These are phyloP conservation scores for Pemphigus obesinymphae DNA, from an alignment of 1,140 invertebrate species.

Conservation along the genomic window DNA sequence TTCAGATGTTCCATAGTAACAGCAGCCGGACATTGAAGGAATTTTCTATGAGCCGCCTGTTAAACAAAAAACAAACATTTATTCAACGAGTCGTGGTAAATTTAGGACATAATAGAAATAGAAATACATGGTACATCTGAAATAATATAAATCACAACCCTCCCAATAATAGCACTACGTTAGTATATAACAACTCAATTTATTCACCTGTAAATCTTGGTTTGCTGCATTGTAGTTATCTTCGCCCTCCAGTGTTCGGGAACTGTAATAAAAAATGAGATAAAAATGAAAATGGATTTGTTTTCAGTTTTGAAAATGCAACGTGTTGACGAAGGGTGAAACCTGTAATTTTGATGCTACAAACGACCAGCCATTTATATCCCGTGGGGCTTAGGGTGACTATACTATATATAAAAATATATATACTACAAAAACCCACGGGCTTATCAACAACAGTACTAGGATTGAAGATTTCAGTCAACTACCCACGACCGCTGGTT, in stretches of 20 bases:
- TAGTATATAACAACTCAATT: background rate
- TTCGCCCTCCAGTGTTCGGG: background rate
- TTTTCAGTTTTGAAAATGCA: background rate
- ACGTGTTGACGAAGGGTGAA: background rate
- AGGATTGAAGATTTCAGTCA: constrained; percentile 21
- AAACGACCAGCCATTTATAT: constrained; percentile 14
- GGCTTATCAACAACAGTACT: background rate
- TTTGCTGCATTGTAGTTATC: background rate
- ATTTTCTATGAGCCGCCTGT: constrained; percentile 54
- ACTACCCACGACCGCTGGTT: background rate
- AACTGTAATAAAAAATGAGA: constrained; percentile 17
- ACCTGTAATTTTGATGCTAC: constrained; percentile 33
- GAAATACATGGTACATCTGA: background rate
- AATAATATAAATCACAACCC: background rate
- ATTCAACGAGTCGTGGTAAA: background rate
- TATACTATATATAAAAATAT: background rate
- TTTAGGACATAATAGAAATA: background rate
- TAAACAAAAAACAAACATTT: background rate
- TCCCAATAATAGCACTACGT: background rate
- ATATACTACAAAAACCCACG: background rate
- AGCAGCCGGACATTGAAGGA: constrained; percentile 80
- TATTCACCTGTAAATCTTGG: constrained; percentile 21
- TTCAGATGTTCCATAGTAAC: constrained; percentile 82
- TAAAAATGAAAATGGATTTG: constrained; percentile 14
- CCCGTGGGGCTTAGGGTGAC: background rate